Conservation (phyloP, 1,140 invertebrate species). For the Drosophila ficusphila region DNA sequence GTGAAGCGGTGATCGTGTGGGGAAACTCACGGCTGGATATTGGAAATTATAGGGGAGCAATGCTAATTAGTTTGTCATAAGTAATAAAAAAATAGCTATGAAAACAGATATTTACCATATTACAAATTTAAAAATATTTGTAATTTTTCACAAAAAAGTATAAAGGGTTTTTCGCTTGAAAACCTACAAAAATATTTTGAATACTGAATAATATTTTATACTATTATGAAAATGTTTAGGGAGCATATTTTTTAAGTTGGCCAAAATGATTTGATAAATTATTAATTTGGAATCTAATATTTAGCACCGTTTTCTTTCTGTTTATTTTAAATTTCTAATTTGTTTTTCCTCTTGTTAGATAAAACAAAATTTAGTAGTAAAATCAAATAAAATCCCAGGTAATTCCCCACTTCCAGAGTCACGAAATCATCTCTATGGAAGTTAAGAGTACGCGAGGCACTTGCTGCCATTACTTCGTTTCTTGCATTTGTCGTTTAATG, state of each 20-base stretch:
- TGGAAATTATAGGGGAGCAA: background rate
- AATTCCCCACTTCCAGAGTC: background rate
- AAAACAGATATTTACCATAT: no score
- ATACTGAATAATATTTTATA: background rate
- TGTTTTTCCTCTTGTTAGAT: no score
- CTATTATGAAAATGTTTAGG: background rate
- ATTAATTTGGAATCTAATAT: no score
- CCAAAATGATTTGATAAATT: no score
- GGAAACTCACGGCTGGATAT: background rate
- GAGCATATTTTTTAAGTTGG: no score
- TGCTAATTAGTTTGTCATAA: background rate
- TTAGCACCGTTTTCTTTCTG: no score
- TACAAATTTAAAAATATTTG: no score
- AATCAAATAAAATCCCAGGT: background rate
- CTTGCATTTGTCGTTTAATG: slow-evolving; percentile 59
- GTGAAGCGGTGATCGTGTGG: background rate
- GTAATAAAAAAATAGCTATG: background rate
- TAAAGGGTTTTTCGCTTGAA: no score
- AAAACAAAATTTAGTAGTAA: no score
- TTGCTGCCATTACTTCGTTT: slow-evolving; percentile 28
- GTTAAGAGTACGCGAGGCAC: slow-evolving; percentile 11
- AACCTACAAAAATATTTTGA: background rate
- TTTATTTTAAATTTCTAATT: no score
- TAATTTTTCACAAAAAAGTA: no score
- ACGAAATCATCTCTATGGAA: slow-evolving; percentile 7